A percentile compares a stretch with the other conserved stretches of the same genome.
These are phyloP conservation scores for Styela plicata DNA, from an alignment of 23 tunicate species.

Conservation along the genomic window DNA sequence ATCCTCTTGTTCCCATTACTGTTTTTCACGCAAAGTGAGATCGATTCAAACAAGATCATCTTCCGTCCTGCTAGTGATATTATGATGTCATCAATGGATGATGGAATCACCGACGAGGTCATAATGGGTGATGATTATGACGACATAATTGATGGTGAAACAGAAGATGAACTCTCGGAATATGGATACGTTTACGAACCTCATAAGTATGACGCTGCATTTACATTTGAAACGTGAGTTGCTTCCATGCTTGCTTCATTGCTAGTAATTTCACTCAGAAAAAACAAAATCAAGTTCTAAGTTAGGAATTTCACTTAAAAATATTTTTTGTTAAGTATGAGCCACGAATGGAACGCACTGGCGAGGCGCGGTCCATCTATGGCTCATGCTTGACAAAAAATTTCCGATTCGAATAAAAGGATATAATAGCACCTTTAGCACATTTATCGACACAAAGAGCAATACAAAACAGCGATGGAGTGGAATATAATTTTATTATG, in stretches of 20 bases:
- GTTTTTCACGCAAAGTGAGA: slow-evolving; percentile 88
- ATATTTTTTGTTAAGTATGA: too few relatives aligned
- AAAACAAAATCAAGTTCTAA: too few relatives aligned
- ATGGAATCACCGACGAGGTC: slow-evolving; percentile 8
- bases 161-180: not conserved
- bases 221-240: slow-evolving; percentile 19
- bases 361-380: too few relatives aligned
- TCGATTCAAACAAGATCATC: slow-evolving; percentile 87
- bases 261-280: too few relatives aligned
- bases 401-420: too few relatives aligned
- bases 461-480: too few relatives aligned
- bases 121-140: slow-evolving; percentile 20
- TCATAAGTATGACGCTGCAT: slow-evolving; percentile 6
- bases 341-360: too few relatives aligned
- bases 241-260: not conserved
- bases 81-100: slow-evolving; percentile 17
- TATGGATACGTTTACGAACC: not conserved
- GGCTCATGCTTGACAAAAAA: too few relatives aligned
- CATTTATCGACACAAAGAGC: too few relatives aligned
- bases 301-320: too few relatives aligned
- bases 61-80: slow-evolving; percentile 69
- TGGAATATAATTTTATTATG: too few relatives aligned
- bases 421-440: too few relatives aligned
- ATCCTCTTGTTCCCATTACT: slow-evolving; percentile 73
- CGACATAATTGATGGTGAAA: not conserved